These are phyloP conservation scores for Notarius quadriscutis DNA, from an alignment of 2,113 vertebrate genomes.

Conservation along the genomic window DNA sequence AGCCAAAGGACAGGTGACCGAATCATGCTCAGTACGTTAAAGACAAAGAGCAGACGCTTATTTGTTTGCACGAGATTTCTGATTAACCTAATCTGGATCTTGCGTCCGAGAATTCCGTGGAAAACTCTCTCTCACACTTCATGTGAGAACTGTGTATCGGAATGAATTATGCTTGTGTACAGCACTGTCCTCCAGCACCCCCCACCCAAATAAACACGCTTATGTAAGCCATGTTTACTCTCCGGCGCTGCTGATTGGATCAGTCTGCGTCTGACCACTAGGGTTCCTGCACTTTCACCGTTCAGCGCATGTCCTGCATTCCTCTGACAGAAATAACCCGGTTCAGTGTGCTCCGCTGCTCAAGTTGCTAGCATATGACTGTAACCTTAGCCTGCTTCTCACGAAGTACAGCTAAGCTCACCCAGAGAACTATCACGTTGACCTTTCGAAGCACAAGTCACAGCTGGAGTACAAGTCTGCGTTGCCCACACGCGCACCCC, in stretches of 20 bases:
- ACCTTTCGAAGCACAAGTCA: constrained; percentile 9
- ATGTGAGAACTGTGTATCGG: neutral
- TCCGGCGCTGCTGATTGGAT: constrained; percentile 43
- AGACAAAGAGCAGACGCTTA: neutral
- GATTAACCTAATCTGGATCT: neutral
- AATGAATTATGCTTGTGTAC: neutral
- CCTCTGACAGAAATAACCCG: constrained; percentile 69
- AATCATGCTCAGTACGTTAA: too few relatives aligned
- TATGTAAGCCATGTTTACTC: constrained; percentile 56
- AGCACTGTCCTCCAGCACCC: neutral
- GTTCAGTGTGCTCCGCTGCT: constrained; percentile 61
- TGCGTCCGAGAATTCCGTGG: too few relatives aligned
- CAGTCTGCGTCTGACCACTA: constrained; percentile 61
- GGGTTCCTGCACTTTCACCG: constrained; percentile 55
- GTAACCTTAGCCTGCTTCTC: constrained; percentile 48
- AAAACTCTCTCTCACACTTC: too few relatives aligned
- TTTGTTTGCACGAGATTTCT: neutral
- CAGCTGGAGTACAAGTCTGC: neutral
- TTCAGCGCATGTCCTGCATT: constrained; percentile 58
- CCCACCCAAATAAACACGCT: constrained; percentile 44
- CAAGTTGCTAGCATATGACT: constrained; percentile 64
- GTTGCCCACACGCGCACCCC: neutral
- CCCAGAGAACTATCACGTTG: neutral
- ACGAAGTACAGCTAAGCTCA: constrained; percentile 30
- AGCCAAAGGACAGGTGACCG: neutral